Evolutionary conservation across 2,888 invertebrate genomes (phyloP), one percentile per base, ranked within the genome.

Genomic region (Trypoxylon attenuatum): DNA sequence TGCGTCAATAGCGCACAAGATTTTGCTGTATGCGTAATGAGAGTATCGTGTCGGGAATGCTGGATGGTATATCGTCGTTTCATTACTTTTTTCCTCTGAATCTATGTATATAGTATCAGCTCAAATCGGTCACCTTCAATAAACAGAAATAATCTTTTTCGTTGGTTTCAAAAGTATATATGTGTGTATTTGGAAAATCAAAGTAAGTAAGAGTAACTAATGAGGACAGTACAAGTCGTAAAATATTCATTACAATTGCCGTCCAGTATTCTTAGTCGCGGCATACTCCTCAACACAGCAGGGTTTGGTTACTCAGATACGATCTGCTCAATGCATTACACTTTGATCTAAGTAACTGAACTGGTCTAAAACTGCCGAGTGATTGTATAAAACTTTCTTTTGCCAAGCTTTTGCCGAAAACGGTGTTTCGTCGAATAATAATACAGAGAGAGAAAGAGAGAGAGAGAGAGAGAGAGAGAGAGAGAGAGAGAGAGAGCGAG

Each of bases 1-100:
- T 79, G 80, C 77, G 78, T 80, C 82, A 77, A 77, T 81, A 81
- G 80, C 84, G 84, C 85, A 84, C 84, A 85, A 86, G 68, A 33
- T 33, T 75, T 78, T 78, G 79, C 77, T 81, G 78, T 80, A 71
- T 77, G 77, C 77, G 69, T 73, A 65, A 51, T 68, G 67, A 76
- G 78, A 72, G 72, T 76, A 76, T 65, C 23, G 70, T 75, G 68
- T 73, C 59, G 73, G 56, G 73, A 79, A 60, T 71, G 76, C 74
- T 76, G 66, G 76, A 74, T 70, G 71, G 71, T 69, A 62, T 65
- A 10, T 45, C 18, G 21, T 29, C 29, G 23, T 62, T 56, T 43
- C 22, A 42, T 69, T 59, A 47, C 42, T 23, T n/a, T 53, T 39
- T 18, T 41, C 51, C 47, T 49, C 52, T 63, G 21, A 63, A 45